phyloP scores from a whole-genome alignment of 2,113 vertebrate species.

The Dicentrarchus labrax region DNA sequence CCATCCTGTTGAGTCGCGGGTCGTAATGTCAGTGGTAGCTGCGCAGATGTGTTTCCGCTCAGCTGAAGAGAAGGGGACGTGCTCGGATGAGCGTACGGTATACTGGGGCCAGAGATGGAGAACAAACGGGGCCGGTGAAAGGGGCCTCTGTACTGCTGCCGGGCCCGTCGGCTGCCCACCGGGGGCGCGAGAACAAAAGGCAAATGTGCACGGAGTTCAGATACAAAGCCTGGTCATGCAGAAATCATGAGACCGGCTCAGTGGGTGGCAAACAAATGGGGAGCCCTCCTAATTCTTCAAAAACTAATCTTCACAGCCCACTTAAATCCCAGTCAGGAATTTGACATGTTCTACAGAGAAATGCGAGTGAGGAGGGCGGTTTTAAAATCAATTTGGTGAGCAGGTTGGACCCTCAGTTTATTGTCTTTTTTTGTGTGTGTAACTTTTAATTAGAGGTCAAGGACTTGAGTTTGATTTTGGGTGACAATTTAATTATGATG shows the following conservation, averaged over 20 bases:
- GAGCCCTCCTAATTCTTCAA: constrained; percentile 63
- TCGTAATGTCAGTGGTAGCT: not conserved
- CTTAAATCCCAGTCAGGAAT: constrained; percentile 68
- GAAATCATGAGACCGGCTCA: constrained; percentile 80
- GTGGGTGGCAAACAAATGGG: constrained; percentile 77
- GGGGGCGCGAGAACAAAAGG: constrained; percentile 69
- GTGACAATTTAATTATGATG: not conserved
- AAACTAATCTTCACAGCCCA: constrained; percentile 59
- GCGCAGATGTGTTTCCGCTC: constrained; percentile 22
- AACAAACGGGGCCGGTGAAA: constrained; percentile 62
- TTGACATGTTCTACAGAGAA: constrained; percentile 38
- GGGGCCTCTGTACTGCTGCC: constrained; percentile 67
- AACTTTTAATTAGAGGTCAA: not conserved
- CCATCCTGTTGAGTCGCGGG: too few relatives aligned
- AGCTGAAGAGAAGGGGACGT: not conserved
- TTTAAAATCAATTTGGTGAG: constrained; percentile 14
- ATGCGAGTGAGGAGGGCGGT: not conserved
- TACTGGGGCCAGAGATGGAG: constrained; percentile 1
- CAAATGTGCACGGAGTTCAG: constrained; percentile 48
- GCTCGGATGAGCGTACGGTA: constrained; percentile 21
- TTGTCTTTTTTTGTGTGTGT: not conserved
- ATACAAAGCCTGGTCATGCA: constrained; percentile 80
- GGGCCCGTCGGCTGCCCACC: constrained; percentile 54
- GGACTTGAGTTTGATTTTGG: not conserved
- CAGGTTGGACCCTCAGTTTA: not conserved